Base-by-base conservation (phyloP, 2,888 invertebrate genomes). In the Brachycybe producta region DNA sequence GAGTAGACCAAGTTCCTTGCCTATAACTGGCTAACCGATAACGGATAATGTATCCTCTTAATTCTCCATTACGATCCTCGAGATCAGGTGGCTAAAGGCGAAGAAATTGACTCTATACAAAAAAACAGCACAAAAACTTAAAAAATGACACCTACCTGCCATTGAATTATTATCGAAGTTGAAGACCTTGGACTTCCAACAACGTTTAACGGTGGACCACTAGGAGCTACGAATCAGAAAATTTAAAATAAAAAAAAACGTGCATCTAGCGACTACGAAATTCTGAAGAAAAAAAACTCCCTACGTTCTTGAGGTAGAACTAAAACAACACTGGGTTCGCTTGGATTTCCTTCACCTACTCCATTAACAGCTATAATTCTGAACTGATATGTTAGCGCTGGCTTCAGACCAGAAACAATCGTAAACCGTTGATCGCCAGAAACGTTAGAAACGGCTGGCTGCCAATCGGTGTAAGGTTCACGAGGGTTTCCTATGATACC, bases 301-400 rank as follows among this genome's bases (percentile, higher is more conserved):
- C 73, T 75, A 92, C 91, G 88, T 80, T 95, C 92, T 74, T 95
- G 94, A 0, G 97, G 97, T 58, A 98, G 73, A 60, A 84, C 83
- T 48, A 98, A 78, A 47, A 84, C 77, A 62, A 87, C 87, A 57
- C 88, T 90, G 0, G 92, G 83, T 52, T 83, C 82, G 0, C 92
- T 92, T 2, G 88, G 79, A 1, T 84, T 80, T 2, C 97, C 95
- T 65, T 94, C 90, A 0, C 97, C 97, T 1, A 95, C 92, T 44
- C 84, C 82, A 68, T 98, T 98, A 11, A 92, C 84, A 13, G 97
- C 92, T 55, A 86, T 86, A n/a, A 98, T 86, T 55, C 95, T 75
- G 69, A 98, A 98, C 67, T 94, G 91, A 68, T 97, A 98, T 0
- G 86, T 83, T 0, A 90, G 84, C 0, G 95, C 92, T 0, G 97